Conservation (phyloP, 2,888 invertebrate species). For the Yponomeuta evonymella region DNA sequence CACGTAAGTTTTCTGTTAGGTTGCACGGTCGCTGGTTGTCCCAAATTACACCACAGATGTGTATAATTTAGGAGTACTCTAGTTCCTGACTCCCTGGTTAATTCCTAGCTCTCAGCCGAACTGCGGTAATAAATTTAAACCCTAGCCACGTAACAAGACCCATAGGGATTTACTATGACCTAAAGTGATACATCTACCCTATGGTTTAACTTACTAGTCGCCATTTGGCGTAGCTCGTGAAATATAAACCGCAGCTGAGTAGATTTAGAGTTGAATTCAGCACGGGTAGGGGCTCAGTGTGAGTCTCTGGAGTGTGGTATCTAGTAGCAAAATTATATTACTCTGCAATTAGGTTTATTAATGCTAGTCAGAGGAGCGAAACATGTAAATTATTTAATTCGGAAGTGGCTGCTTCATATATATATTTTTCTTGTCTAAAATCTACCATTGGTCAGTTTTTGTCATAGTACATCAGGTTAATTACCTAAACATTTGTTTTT, state of each 20-base stretch:
- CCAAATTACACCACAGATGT: too few species aligned
- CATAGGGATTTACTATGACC: background rate
- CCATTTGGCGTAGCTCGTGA: background rate
- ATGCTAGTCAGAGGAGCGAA: too few species aligned
- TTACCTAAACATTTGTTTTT: too few species aligned
- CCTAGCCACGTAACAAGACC: background rate
- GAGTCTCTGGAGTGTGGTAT: background rate
- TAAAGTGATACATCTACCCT: constrained; percentile 1
- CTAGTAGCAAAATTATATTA: background rate
- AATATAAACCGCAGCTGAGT: background rate
- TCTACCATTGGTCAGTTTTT: too few species aligned
- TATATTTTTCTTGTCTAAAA: too few species aligned
- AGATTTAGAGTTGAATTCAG: background rate
- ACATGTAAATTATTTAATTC: too few species aligned
- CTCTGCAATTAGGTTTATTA: too few species aligned
- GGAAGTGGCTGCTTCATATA: too few species aligned
- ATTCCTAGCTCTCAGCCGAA: background rate
- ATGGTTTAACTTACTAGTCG: background rate
- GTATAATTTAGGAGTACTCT: background rate
- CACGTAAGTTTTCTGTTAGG: too few species aligned
- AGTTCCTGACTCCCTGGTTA: background rate
- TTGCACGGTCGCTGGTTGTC: too few species aligned
- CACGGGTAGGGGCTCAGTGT: background rate
- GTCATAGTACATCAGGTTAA: too few species aligned
- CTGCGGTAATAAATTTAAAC: background rate